Base-by-base conservation (phyloP, 2,797 vertebrate genomes). In the Cynopterus sphinx region DNA sequence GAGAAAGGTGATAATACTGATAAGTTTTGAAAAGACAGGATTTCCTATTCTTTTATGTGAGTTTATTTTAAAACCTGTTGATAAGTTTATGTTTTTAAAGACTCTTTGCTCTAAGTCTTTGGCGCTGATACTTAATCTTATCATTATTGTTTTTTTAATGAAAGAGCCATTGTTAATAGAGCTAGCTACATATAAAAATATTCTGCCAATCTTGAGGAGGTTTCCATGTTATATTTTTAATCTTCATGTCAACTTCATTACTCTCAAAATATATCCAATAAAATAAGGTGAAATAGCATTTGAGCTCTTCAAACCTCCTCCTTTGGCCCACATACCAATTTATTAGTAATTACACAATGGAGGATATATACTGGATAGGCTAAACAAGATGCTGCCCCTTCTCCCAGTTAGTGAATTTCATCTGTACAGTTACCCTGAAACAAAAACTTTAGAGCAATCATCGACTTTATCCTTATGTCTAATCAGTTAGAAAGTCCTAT, bases 81-180 rank as follows among this genome's bases (percentile, higher is more conserved):
- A 51, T 74, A 86, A 86, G 26, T 71, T 53, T n/a, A 86, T 28
- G 28, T 53, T 94, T 95, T 95, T 74, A 92, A 91, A 67, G 9
- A 71, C 36, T 87, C 75, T 92, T 94, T 53, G 39, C 10, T 93
- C 15, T 81, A 71, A 86, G 53, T 9, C 12, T 77, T 39, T 21
- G 33, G 51, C 5, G 21, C 28, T 84, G 36, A 83, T 46, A 61
- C 19, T 85, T 84, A 41, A 43, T 55, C 67, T 78, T 55, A 41
- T 63, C 77, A 57, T 59, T 46, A 59, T 28, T 59, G 12, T 95
- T 90, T 90, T 82, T 86, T 67, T 43, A 75, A 57, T 39, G 3
- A 70, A 95, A 86, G 9, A n/a, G 13, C 15, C 15, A 63, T 74
- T 77, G 6, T 75, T 87, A 95, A 82, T 70, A 59, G 0, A 90